These are phyloP conservation scores for Theristicus caerulescens DNA, from an alignment of 2,113 vertebrate genomes.

Conservation along the genomic window DNA sequence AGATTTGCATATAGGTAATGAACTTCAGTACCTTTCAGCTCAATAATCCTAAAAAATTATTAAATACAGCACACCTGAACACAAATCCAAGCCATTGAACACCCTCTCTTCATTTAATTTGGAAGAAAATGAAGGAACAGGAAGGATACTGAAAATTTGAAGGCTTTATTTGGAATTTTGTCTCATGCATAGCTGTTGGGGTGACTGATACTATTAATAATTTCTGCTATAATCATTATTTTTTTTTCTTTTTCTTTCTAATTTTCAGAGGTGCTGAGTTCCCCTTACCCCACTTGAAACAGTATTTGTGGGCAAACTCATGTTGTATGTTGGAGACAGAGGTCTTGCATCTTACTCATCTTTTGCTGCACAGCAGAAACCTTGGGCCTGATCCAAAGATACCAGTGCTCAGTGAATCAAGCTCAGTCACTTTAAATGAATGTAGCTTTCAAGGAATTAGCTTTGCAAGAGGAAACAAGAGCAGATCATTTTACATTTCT, in stretches of 20 bases:
- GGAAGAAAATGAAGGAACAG: background rate
- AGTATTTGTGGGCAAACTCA: background rate
- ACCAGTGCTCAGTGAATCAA: background rate
- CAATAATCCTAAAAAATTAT: background rate
- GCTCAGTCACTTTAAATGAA: background rate
- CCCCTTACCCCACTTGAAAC: background rate
- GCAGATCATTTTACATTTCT: background rate
- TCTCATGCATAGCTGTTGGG: background rate
- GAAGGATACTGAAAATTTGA: background rate
- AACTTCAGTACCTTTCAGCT: background rate
- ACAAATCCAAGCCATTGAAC: background rate
- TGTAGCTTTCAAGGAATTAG: background rate
- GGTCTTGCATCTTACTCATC: background rate
- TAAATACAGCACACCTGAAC: background rate
- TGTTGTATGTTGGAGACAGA: background rate
- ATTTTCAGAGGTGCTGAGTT: background rate
- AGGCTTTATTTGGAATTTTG: background rate
- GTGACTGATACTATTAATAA: background rate
- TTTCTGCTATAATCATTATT: background rate
- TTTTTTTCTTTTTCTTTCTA: background rate
- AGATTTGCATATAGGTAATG: background rate
- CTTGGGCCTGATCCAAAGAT: background rate
- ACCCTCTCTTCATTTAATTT: background rate
- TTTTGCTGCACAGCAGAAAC: background rate
- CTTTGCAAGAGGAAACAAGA: background rate